phyloP scores from a whole-genome alignment of 2,797 vertebrate genomes.

The Leucoraja ocellata region DNA sequence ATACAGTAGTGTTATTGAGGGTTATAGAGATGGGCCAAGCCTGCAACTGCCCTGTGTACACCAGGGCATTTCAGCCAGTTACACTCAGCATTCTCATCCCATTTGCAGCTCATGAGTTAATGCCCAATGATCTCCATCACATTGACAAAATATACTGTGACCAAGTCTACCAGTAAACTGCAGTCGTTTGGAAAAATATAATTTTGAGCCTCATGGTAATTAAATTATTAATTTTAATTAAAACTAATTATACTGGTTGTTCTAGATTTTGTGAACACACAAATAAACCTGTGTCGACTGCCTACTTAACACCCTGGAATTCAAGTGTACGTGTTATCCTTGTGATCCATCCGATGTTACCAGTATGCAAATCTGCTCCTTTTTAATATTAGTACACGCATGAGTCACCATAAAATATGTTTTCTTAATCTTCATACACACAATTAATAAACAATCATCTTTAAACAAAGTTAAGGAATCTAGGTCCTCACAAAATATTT shows the following conservation, averaged over 20 bases:
- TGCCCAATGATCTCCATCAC: too few species aligned
- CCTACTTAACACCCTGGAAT: neutral
- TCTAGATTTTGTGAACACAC: neutral
- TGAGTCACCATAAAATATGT: neutral
- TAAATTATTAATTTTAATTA: neutral
- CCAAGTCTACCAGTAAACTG: neutral
- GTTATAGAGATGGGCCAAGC: too few species aligned
- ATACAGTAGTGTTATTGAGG: neutral
- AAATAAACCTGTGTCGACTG: conserved; percentile 6
- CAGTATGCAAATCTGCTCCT: neutral
- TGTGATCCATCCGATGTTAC: neutral
- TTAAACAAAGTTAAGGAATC: neutral
- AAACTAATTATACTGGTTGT: neutral
- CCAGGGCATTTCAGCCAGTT: too few species aligned
- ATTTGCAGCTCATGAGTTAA: neutral
- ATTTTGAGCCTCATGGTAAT: conserved; percentile 5
- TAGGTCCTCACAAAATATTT: neutral
- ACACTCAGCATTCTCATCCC: neutral
- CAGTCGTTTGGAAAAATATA: neutral
- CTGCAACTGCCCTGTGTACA: too few species aligned
- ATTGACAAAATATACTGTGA: neutral
- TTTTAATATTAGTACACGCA: neutral
- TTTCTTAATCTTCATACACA: neutral
- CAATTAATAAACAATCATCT: neutral
- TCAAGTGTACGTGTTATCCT: conserved; percentile 29